Evolutionary conservation across 1,140 invertebrate genomes (phyloP), one percentile per base, ranked within the genome.

Genomic region (Aphidius ervi): DNA sequence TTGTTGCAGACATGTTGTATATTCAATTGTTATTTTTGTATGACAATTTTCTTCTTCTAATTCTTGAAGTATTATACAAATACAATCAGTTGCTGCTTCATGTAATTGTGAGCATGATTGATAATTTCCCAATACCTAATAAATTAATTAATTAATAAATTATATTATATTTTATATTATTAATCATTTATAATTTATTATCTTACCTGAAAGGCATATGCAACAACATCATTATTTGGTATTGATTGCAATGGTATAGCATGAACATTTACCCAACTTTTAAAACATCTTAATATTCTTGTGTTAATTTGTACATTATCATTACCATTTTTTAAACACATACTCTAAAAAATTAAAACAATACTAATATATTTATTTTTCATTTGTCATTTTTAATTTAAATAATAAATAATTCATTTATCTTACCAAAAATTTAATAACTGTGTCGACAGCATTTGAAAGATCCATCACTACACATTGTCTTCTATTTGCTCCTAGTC

Each of bases 1-100:
- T 45, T 79, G 76, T 54, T 89, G 84, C 60, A 87, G 79, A 67
- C 94, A 89, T n/a, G 95, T 76, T 40, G 80, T 72, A 64, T 42
- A 68, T 65, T 40, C 73, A 66, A 48, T 67, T 68, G 16, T 66
- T 56, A 58, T 68, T 75, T 46, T 76, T 71, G 62, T 80, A 79
- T 58, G 75, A 76, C 86, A 86, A 63, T 85, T 85, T 67, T 91
- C 85, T 65, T 93, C 88, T 78, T 92, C 87, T 65, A 94, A 77
- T 67, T 84, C 86, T 71, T 91, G 86, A 41, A 94, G 80, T 62
- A 95, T 85, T n/a, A 89, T 84, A 78, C 93, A 95, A 6, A 98
- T 83, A 70, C 92, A 95, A 71, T 98, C 94, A 2, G 93, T 87
- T 5, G 95, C 94, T 50, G 91, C 88, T 76, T 96, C 93, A 73